phyloP scores from a whole-genome alignment of 2,113 vertebrate genomes.

The Mandrillus leucophaeus region DNA sequence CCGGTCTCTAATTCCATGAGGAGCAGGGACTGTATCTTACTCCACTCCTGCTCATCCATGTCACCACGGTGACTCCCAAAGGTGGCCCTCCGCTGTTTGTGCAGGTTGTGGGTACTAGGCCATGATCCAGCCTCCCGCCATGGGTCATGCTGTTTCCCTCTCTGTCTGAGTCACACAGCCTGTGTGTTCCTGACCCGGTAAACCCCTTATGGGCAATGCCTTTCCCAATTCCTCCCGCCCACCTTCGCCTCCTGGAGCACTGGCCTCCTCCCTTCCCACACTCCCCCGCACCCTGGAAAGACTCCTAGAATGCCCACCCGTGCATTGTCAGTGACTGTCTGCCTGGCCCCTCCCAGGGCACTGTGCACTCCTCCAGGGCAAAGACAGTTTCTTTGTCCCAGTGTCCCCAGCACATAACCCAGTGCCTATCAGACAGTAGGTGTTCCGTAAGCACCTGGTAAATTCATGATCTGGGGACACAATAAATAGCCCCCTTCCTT shows the following conservation, averaged over 20 bases:
- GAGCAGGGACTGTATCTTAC: too few relatives aligned
- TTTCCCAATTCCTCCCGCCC: background rate
- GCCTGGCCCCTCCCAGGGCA: background rate
- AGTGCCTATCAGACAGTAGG: background rate
- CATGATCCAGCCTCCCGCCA: background rate
- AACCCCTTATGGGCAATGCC: background rate
- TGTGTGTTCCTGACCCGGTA: background rate
- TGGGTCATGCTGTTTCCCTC: too few relatives aligned
- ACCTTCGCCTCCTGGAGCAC: too few relatives aligned
- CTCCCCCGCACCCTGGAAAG: background rate
- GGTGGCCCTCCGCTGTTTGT: too few relatives aligned
- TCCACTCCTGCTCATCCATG: background rate
- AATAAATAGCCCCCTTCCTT: background rate
- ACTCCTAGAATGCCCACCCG: background rate
- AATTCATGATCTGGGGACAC: too few relatives aligned
- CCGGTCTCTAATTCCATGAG: background rate
- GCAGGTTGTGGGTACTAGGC: background rate
- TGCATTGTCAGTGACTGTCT: fast-evolving
- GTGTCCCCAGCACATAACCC: background rate
- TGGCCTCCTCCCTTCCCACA: too few relatives aligned
- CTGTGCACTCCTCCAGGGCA: background rate
- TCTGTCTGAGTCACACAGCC: background rate
- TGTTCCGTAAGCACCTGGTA: background rate
- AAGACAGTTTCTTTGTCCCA: background rate
- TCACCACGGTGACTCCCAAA: background rate